These are phyloP conservation scores for Heliconius erato DNA, from an alignment of 2,888 invertebrate species.

Conservation along the genomic window DNA sequence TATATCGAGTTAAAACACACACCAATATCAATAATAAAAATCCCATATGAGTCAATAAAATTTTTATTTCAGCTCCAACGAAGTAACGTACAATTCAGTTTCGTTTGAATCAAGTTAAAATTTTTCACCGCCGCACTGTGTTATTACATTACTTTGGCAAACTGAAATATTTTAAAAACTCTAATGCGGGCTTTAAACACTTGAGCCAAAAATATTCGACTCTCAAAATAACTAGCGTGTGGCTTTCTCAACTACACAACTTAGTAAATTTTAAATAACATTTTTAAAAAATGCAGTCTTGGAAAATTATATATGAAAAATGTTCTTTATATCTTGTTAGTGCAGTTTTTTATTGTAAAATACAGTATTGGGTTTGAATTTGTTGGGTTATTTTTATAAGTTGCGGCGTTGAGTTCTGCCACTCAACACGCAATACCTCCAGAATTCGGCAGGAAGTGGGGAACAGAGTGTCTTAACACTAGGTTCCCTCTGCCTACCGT, in stretches of 20 bases:
- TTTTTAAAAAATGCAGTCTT: constrained; percentile 11
- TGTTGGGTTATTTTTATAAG: background rate
- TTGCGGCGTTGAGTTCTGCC: too few species aligned
- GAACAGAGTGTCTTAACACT: too few species aligned
- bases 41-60: background rate
- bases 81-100: constrained; percentile 10
- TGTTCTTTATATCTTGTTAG: background rate
- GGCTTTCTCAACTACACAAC: constrained; percentile 39
- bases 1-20: background rate
- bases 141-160: constrained; percentile 33
- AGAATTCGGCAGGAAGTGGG: too few species aligned
- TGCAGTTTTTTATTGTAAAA: background rate
- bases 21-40: background rate
- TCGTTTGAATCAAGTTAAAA: constrained; percentile 26
- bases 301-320: constrained; percentile 13
- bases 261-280: constrained; percentile 36
- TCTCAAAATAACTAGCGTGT: constrained; percentile 45
- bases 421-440: too few species aligned
- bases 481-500: too few species aligned
- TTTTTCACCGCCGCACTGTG: constrained; percentile 22
- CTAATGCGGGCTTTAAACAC: constrained; percentile 42
- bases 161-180: constrained; percentile 40
- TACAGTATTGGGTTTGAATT: background rate
- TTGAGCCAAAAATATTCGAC: constrained; percentile 46
- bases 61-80: background rate